phyloP scores from a whole-genome alignment of 2,888 invertebrate genomes.

The Chouioia cunea region DNA sequence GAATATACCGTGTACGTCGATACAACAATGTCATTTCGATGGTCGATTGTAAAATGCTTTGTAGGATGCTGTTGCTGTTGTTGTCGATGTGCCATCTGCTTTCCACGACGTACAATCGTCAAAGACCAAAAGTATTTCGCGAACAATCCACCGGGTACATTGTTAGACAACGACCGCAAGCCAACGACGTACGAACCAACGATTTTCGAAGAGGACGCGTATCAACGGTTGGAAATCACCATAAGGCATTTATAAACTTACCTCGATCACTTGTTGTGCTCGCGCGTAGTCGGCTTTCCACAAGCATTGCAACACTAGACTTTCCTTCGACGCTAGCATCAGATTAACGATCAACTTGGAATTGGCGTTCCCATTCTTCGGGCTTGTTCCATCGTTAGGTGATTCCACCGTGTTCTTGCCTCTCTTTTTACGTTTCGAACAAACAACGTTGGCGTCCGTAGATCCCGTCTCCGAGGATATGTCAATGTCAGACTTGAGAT shows the following conservation, averaged over 20 bases:
- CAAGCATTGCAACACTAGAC: conserved; percentile 82
- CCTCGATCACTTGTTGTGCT: conserved; percentile 85
- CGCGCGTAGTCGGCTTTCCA: conserved; percentile 80
- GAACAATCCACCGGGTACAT: conserved; percentile 73
- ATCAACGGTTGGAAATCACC: conserved; percentile 72
- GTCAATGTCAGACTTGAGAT: conserved; percentile 54
- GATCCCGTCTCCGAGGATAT: conserved; percentile 60
- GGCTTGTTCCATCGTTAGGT: conserved; percentile 11
- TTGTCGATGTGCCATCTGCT: conserved; percentile 72
- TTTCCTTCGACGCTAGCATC: conserved; percentile 83
- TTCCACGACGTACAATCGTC: conserved; percentile 71
- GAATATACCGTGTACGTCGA: no score
- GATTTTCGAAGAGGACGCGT: conserved; percentile 72
- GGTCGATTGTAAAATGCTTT: conserved; percentile 23
- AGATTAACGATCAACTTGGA: conserved; percentile 72
- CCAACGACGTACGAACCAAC: conserved; percentile 70
- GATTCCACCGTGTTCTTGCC: conserved; percentile 50
- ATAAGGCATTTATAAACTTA: conserved; percentile 73
- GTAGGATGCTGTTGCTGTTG: conserved; percentile 76
- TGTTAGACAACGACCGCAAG: conserved; percentile 62
- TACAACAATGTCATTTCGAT: no score
- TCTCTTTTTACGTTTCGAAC: conserved; percentile 68
- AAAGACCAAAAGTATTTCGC: conserved; percentile 72
- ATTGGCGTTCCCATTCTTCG: conserved; percentile 61
- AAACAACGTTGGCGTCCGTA: conserved; percentile 64